Conservation (phyloP, 2,797 vertebrate species). For the Spea hammondii region DNA sequence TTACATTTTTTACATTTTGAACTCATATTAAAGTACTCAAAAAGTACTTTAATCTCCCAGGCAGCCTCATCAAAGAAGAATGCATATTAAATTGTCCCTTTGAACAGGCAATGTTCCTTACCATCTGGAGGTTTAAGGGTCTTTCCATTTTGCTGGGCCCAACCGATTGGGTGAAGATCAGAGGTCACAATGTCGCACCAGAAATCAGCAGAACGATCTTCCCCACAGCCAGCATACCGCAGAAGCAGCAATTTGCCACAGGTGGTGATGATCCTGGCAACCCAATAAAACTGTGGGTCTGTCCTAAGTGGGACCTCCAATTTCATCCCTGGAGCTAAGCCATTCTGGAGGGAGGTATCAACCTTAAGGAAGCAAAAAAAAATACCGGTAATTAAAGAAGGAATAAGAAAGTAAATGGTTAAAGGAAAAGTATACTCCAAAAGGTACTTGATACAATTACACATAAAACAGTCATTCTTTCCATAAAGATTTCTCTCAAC, state of each 20-base stretch:
- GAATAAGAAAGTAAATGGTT: too few relatives aligned
- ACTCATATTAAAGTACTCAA: too few relatives aligned
- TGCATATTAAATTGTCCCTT: background rate
- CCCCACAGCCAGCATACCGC: constrained; percentile 90
- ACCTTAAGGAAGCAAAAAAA: constrained; percentile 70
- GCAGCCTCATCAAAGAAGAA: background rate
- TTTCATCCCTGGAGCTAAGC: constrained; percentile 93
- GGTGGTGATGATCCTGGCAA: constrained; percentile 92
- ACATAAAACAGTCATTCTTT: too few relatives aligned
- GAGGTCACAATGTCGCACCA: constrained; percentile 96
- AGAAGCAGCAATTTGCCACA: constrained; percentile 93
- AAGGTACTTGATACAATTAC: too few relatives aligned
- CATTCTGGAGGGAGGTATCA: constrained; percentile 91
- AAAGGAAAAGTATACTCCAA: too few relatives aligned
- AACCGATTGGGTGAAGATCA: constrained; percentile 89
- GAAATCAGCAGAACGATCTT: constrained; percentile 92
- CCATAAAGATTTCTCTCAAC: too few relatives aligned
- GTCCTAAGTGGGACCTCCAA: constrained; percentile 86
- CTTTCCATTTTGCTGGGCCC: constrained; percentile 89
- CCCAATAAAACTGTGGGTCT: constrained; percentile 82
- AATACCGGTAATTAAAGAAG: background rate
- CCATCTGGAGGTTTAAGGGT: constrained; percentile 88
- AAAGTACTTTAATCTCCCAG: background rate
- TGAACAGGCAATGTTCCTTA: constrained; percentile 56
- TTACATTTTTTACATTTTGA: too few relatives aligned